Evolutionary conservation across 2,888 invertebrate species (phyloP).

Genomic region (Lissonota sp.): DNA sequence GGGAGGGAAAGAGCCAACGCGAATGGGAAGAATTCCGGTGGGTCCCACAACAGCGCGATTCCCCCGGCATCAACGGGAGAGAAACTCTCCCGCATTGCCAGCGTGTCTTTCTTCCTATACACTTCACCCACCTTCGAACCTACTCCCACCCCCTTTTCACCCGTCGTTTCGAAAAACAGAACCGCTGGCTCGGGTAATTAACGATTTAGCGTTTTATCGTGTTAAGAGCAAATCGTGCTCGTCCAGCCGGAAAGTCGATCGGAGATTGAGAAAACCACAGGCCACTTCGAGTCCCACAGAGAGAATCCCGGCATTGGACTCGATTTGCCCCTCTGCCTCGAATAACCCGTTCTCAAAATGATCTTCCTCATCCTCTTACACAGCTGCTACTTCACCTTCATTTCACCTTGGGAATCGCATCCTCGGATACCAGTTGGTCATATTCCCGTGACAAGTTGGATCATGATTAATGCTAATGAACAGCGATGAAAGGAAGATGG

Average conservation of each 20-base stretch:
- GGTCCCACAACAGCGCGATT: slow-evolving; percentile 41
- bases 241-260: slow-evolving; percentile 62
- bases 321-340: slow-evolving; percentile 6
- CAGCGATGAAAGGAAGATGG: slow-evolving; percentile 40
- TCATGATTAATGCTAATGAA: slow-evolving; percentile 61
- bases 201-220: slow-evolving; percentile 65
- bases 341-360: slow-evolving; percentile 47
- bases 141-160: slow-evolving; percentile 3
- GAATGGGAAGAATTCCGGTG: slow-evolving; percentile 62
- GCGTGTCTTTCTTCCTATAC: slow-evolving; percentile 15
- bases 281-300: slow-evolving; percentile 17
- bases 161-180: slow-evolving; percentile 22
- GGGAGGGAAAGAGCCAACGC: slow-evolving; percentile 56
- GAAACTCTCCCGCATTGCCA: slow-evolving; percentile 31
- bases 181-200: slow-evolving; percentile 53
- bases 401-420: slow-evolving; percentile 7
- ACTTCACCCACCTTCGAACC: neutral
- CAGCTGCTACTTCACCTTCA: slow-evolving; percentile 20
- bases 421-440: neutral
- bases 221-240: slow-evolving; percentile 64
- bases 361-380: slow-evolving; percentile 14
- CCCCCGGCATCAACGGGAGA: slow-evolving; percentile 27
- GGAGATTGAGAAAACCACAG: slow-evolving; percentile 53
- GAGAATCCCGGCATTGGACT: neutral
- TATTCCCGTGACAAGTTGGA: neutral